Evolutionary conservation across 30 jellyfish, hydroid and myxozoan genomes (phyloP), one percentile per base, ranked within the genome.

Genomic region (Aurelia sp.): DNA sequence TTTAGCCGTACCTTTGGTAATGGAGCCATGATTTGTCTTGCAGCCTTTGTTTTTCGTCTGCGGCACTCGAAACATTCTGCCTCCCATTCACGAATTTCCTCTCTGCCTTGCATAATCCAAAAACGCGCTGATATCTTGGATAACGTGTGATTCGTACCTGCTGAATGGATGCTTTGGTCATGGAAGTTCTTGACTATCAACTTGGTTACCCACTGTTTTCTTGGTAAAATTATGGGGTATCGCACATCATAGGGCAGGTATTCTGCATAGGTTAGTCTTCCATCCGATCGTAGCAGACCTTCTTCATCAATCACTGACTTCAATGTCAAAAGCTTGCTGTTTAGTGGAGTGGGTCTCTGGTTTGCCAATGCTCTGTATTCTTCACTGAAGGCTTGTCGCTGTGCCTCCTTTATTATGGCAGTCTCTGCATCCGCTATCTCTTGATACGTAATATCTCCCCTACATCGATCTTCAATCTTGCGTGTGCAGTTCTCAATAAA

Each of bases 1-100:
- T 73, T 67, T 3, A 73, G 7, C 18, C 93, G 59, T 10, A 58
- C 13, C 44, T 51, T 57, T 27, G 90, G 93, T 47, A 84, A 72
- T 11, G 90, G 93, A 13, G 90, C 93, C 93, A 84, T 84, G n/a
- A 72, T 60, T 72, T 84, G 93, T 13, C 35, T 47, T 10, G 69
- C 80, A 16, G 82, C 23, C 40, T 13, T 72, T n/a, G 91, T 66
- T 50, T 69, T 84, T 0, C 33, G 47, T 51, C 93, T 51, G 19
- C 27, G 53, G 4, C 90, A 62, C 23, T 27, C 68, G 71, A 27
- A 27, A 27, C 33, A 27, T 2, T 27, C 33, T 27, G 33, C 33
- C 33, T 27, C 33, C 33, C 33, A 27, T 27, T 27, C 33, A 0
- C 33, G 33, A 27, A 27, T 27, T 2, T 27, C 33, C 33, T 27